These are phyloP conservation scores for Malurus melanocephalus DNA, from an alignment of 2,113 vertebrate species.

Conservation along the genomic window DNA sequence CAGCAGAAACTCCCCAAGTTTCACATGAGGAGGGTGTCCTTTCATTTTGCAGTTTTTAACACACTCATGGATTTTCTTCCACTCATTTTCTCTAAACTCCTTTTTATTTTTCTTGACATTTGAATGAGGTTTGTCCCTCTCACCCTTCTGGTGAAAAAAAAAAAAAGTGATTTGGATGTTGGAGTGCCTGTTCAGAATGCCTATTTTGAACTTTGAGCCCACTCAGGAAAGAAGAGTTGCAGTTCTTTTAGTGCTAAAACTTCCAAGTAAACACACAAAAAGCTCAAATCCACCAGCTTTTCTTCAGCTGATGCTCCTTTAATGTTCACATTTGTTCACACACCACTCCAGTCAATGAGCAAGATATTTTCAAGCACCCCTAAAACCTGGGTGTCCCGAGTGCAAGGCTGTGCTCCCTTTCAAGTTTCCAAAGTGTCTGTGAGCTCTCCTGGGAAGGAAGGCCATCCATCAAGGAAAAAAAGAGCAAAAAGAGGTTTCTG, in stretches of 20 bases:
- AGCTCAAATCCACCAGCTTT: background rate
- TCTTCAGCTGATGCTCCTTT: background rate
- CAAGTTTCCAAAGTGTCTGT: too few species aligned
- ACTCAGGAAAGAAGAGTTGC: background rate
- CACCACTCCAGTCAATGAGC: background rate
- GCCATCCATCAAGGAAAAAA: background rate
- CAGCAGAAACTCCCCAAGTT: background rate
- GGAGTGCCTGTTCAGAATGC: background rate
- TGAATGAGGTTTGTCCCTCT: background rate
- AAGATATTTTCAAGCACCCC: background rate
- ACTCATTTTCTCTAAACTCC: background rate
- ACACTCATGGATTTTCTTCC: background rate
- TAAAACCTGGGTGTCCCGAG: background rate
- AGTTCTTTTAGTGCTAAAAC: background rate
- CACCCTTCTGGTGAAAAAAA: background rate
- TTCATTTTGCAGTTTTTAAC: background rate
- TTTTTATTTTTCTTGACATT: background rate
- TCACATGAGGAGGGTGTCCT: background rate
- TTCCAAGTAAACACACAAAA: background rate
- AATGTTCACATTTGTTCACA: background rate
- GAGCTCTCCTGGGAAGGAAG: too few species aligned
- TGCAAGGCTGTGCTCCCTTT: background rate
- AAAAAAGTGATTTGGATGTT: background rate
- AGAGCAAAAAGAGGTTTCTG: background rate
- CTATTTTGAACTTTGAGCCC: background rate